These are phyloP conservation scores for Sinopyrophorus schimmeli DNA, from an alignment of 2,888 invertebrate genomes.

Conservation along the genomic window DNA sequence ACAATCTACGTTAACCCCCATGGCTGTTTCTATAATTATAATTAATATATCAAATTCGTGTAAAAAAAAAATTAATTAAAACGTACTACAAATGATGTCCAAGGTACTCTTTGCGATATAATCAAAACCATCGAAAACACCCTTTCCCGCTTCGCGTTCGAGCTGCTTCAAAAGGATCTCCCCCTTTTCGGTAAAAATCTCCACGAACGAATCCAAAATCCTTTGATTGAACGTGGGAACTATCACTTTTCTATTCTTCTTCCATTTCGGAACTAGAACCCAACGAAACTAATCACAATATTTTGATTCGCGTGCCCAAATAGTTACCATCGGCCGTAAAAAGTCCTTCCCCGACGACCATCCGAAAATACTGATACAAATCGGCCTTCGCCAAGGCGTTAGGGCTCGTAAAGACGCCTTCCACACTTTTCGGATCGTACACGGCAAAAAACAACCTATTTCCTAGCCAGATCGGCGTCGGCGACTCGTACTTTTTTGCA, in stretches of 20 bases:
- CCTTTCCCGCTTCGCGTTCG: slow-evolving; percentile 48
- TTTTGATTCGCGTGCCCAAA: background rate
- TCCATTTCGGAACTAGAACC: slow-evolving; percentile 62
- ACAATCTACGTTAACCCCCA: slow-evolving; percentile 68
- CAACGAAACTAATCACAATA: too few relatives aligned
- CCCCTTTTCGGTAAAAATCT: slow-evolving; percentile 64
- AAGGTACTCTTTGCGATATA: slow-evolving; percentile 62
- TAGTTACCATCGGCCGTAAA: slow-evolving; percentile 32
- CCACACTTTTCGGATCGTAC: slow-evolving; percentile 41
- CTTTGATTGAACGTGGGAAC: slow-evolving; percentile 69
- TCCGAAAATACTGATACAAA: slow-evolving; percentile 22
- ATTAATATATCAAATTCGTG: background rate
- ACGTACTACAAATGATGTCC: slow-evolving; percentile 65
- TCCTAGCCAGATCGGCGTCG: slow-evolving; percentile 40
- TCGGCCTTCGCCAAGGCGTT: slow-evolving; percentile 38
- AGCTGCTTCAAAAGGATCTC: slow-evolving; percentile 57
- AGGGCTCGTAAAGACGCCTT: slow-evolving; percentile 40
- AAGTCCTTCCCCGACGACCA: slow-evolving; percentile 28
- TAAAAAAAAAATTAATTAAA: background rate
- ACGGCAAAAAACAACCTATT: slow-evolving; percentile 39
- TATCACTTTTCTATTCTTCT: slow-evolving; percentile 60
- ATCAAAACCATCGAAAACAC: slow-evolving; percentile 59
- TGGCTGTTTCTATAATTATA: slow-evolving; percentile 65
- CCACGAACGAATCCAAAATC: slow-evolving; percentile 63
- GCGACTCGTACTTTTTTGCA: slow-evolving; percentile 1